phyloP scores from a whole-genome alignment of 1,140 invertebrate species.

The Dolichoris vasculosae region DNA sequence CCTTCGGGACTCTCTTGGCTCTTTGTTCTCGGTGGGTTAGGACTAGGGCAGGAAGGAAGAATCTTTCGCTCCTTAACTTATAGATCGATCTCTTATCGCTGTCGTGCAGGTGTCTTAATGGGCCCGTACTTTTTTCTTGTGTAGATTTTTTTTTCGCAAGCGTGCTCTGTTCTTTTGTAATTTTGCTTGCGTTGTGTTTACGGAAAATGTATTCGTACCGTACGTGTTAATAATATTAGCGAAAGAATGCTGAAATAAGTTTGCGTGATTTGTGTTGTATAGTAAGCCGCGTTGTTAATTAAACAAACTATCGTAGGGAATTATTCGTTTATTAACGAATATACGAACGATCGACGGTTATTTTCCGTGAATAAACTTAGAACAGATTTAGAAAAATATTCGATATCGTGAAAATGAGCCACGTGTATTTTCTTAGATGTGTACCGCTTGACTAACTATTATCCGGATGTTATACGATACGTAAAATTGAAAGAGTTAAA shows the following conservation, averaged over 20 bases:
- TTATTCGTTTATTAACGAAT: background rate
- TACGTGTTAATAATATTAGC: background rate
- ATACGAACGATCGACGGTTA: background rate
- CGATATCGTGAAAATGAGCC: background rate
- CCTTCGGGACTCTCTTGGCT: background rate
- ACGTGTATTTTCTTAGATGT: background rate
- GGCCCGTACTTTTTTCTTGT: background rate
- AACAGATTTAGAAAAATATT: background rate
- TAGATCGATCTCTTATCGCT: conserved; percentile 12
- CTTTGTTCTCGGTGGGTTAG: background rate
- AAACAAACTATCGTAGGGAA: too few species aligned
- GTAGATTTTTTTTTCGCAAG: background rate
- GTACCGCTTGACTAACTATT: background rate
- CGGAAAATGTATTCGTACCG: background rate
- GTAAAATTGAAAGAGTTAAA: background rate
- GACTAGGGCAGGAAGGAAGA: background rate
- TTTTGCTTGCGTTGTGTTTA: background rate
- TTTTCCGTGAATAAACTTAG: background rate
- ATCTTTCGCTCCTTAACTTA: background rate
- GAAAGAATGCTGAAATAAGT: background rate
- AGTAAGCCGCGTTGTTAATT: too few species aligned
- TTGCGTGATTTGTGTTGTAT: too few species aligned
- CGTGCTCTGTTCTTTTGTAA: background rate
- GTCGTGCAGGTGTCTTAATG: background rate
- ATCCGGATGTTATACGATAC: background rate